A percentile compares a stretch with the other conserved stretches of the same genome.
These are phyloP conservation scores for Cacoxenus indagator DNA, from an alignment of 2,888 invertebrate species.

Conservation along the genomic window DNA sequence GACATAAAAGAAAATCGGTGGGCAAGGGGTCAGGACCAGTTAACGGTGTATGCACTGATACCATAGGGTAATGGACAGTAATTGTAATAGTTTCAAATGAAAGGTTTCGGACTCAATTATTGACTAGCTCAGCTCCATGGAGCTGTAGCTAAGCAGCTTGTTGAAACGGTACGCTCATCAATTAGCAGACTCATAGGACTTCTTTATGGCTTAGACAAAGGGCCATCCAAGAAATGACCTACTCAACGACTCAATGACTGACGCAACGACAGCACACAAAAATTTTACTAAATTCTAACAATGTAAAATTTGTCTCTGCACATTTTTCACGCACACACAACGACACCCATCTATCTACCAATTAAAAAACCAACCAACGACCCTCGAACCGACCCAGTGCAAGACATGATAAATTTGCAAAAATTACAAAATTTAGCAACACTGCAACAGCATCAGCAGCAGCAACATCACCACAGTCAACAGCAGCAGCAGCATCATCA, in stretches of 20 bases:
- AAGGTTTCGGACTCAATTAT: conserved; percentile 19
- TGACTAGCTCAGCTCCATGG: not conserved
- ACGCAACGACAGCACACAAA: conserved; percentile 1
- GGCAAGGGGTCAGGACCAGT: not conserved
- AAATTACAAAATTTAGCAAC: conserved; percentile 86
- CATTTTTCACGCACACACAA: conserved; percentile 14
- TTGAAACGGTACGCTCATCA: not conserved
- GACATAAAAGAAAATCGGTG: not conserved
- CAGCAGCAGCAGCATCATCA: conserved; percentile 49
- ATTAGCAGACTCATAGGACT: conserved; percentile 1
- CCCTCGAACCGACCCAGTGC: conserved; percentile 60
- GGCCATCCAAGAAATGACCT: not conserved
- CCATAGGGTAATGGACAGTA: too few relatives aligned
- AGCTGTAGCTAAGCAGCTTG: conserved; percentile 14
- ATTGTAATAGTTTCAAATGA: not conserved
- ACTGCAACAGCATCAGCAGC: conserved; percentile 74
- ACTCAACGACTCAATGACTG: not conserved
- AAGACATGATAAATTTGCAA: conserved; percentile 72
- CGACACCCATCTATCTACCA: not conserved
- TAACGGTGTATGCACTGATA: not conserved
- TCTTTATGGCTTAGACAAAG: not conserved
- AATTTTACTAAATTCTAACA: conserved; percentile 38
- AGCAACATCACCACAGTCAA: conserved; percentile 54
- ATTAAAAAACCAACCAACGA: not conserved
- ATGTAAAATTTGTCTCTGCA: conserved; percentile 27